Conservation (phyloP, 2,113 vertebrate species). For the zebrafish (Danio rerio) region DNA sequence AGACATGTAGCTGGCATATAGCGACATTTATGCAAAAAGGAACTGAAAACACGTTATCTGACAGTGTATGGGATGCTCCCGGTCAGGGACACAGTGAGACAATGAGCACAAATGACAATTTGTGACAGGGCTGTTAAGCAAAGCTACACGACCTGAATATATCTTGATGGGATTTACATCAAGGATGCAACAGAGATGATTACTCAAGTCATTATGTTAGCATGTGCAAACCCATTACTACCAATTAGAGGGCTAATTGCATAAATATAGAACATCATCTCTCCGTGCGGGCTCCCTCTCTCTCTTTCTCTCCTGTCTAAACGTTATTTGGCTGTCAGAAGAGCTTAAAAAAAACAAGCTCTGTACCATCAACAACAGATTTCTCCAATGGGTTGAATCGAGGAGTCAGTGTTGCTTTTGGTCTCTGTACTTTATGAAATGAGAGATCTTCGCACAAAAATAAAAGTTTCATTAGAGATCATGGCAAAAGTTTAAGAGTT, state of each 20-base stretch:
- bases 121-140: conserved; percentile 65
- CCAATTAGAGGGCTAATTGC: conserved; percentile 82
- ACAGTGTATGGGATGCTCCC: neutral
- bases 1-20: neutral
- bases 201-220: conserved; percentile 77
- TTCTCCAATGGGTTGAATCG: neutral
- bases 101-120: conserved; percentile 44
- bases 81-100: conserved; percentile 21
- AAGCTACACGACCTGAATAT: conserved; percentile 72
- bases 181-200: conserved; percentile 71
- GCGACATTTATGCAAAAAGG: neutral
- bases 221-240: conserved; percentile 78
- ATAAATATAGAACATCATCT: conserved; percentile 76
- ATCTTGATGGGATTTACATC: conserved; percentile 78
- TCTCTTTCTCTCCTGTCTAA: conserved; percentile 51
- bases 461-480: conserved; percentile 37
- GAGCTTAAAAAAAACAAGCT: conserved; percentile 24
- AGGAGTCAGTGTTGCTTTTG: neutral
- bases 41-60: conserved; percentile 8
- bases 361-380: conserved; percentile 13
- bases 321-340: conserved; percentile 64
- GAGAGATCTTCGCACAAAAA: conserved; percentile 28
- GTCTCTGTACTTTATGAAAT: neutral
- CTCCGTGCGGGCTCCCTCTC: conserved; percentile 20
- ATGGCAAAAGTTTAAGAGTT: conserved; percentile 46